phyloP scores from a whole-genome alignment of 1,140 invertebrate genomes.

The Diuraphis noxia region DNA sequence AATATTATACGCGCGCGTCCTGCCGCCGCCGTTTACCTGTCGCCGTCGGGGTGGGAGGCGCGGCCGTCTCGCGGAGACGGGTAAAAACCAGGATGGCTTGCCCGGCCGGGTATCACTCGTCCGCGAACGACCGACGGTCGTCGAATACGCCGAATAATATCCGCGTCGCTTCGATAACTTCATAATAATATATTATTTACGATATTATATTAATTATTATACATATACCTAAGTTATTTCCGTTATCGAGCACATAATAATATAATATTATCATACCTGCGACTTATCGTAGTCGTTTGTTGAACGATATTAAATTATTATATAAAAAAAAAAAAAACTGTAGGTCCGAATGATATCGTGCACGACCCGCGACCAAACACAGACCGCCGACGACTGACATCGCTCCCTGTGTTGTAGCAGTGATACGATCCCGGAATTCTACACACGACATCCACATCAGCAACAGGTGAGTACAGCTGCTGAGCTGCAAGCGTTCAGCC shows the following conservation, averaged over 20 bases:
- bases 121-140: constrained; percentile 39
- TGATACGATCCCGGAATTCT: neutral
- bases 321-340: neutral
- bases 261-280: too few relatives aligned
- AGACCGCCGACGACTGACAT: neutral
- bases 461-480: neutral
- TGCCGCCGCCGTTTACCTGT: neutral
- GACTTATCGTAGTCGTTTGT: neutral
- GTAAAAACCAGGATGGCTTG: constrained; percentile 33
- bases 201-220: neutral
- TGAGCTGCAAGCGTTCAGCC: neutral
- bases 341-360: neutral
- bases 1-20: neutral
- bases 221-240: neutral
- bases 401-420: neutral
- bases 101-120: constrained; percentile 39
- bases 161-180: neutral
- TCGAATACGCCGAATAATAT: neutral
- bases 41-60: neutral
- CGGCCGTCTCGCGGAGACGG: constrained; percentile 16
- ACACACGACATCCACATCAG: neutral
- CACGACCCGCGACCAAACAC: neutral
- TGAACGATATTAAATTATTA: too few relatives aligned
- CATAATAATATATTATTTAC: neutral
- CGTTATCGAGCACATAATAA: neutral